Evolutionary conservation across 2,113 vertebrate species (phyloP).

Genomic region (Dissostichus mawsoni): DNA sequence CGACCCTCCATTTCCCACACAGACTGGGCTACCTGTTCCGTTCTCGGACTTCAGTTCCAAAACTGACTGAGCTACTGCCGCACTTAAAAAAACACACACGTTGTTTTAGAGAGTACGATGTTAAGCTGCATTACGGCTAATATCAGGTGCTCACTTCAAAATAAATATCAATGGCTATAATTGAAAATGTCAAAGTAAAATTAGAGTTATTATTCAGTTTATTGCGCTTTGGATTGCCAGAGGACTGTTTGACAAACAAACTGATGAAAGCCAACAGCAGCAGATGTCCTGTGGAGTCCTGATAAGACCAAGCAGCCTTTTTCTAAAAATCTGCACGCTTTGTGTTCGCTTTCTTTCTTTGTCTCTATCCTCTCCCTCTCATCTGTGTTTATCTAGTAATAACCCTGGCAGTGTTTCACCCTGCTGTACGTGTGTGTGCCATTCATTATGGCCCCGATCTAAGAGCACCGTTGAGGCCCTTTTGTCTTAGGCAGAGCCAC

Average conservation of each 20-base stretch:
- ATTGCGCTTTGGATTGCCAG: slow-evolving; percentile 5
- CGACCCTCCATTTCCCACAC: too few relatives aligned
- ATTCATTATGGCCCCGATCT: slow-evolving; percentile 31
- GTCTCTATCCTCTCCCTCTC: slow-evolving; percentile 16
- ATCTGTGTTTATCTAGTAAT: slow-evolving; percentile 50
- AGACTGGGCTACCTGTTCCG: too few relatives aligned
- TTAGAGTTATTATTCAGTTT: slow-evolving; percentile 12
- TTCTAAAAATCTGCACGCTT: slow-evolving; percentile 6
- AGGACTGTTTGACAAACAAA: slow-evolving; percentile 16
- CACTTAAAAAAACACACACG: too few relatives aligned
- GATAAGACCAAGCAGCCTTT: slow-evolving; percentile 50
- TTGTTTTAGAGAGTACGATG: not conserved
- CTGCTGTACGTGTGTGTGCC: slow-evolving; percentile 9
- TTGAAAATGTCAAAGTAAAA: slow-evolving; percentile 19
- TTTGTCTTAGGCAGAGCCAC: slow-evolving; percentile 71
- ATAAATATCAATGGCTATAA: not conserved
- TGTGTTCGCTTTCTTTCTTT: slow-evolving; percentile 30
- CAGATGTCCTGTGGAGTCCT: slow-evolving; percentile 60
- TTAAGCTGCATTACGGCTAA: not conserved
- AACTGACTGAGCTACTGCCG: too few relatives aligned
- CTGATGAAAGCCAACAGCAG: slow-evolving; percentile 42
- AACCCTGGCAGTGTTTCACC: slow-evolving; percentile 30
- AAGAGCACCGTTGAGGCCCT: slow-evolving; percentile 35
- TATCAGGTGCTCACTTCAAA: not conserved
- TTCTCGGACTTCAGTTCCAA: too few relatives aligned